A percentile compares a stretch with the other conserved stretches of the same genome.
Conservation (phyloP, 2,888 invertebrate species). For the Trachelus iudaicus region DNA sequence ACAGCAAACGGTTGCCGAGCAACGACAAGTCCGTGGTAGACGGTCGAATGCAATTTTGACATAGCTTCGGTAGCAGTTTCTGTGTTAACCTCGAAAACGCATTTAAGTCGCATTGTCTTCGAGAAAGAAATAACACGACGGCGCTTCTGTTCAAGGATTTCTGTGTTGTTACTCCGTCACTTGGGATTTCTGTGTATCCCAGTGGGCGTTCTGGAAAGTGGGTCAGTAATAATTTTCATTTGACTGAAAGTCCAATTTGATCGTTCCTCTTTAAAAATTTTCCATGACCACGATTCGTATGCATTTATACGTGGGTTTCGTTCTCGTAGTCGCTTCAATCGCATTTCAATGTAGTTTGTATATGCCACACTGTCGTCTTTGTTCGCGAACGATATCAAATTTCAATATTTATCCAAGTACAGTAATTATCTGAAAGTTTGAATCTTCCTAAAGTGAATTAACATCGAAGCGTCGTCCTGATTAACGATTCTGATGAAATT, state of each 20-base stretch:
- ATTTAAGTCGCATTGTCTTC: not conserved
- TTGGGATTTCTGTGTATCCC: not conserved
- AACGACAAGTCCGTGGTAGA: not conserved
- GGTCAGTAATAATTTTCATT: not conserved
- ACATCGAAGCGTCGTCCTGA: not conserved
- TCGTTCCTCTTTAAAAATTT: not conserved
- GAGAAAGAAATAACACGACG: not conserved
- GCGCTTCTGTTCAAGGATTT: not conserved
- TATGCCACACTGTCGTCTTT: not conserved
- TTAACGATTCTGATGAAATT: not conserved
- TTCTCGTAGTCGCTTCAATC: not conserved
- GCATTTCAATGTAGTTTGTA: not conserved
- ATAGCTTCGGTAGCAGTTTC: not conserved
- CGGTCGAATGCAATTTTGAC: not conserved
- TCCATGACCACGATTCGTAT: not conserved
- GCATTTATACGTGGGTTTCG: not conserved
- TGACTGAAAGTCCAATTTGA: not conserved
- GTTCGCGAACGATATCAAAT: not conserved
- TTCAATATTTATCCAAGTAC: not conserved
- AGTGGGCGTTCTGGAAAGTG: not conserved
- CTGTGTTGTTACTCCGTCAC: not conserved
- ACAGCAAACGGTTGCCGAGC: not conserved
- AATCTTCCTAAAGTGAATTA: not conserved
- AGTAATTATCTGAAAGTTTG: not conserved
- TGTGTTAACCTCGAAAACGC: not conserved